A percentile compares a stretch with the other conserved stretches of the same genome.
Evolutionary conservation across 2,113 vertebrate species (phyloP).

Genomic region (Eulacestoma nigropectus): DNA sequence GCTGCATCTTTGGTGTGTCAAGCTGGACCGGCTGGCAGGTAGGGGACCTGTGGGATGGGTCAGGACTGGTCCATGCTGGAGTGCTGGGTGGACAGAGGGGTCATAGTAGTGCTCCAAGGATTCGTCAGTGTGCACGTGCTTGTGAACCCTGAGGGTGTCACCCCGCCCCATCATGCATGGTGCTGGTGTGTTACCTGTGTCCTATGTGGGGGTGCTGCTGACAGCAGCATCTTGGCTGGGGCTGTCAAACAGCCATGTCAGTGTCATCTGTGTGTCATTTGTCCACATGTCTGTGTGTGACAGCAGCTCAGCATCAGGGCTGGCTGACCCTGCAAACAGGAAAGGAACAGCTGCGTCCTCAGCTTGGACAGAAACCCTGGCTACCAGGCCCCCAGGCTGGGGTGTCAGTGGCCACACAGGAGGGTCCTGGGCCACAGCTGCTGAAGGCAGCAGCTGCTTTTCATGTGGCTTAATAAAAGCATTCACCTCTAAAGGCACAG

Average conservation of each 20-base stretch:
- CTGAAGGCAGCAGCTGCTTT: neutral
- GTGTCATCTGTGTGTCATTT: neutral
- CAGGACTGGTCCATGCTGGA: neutral
- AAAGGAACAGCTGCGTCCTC: neutral
- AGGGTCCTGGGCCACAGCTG: neutral
- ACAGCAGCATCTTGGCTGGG: neutral
- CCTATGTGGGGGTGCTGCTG: fast-evolving
- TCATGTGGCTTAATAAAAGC: neutral
- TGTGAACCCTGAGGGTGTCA: neutral
- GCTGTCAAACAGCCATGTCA: neutral
- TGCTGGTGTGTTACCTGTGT: neutral
- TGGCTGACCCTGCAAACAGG: neutral
- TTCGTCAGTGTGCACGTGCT: fast-evolving
- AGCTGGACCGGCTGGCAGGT: neutral
- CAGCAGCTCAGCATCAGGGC: neutral
- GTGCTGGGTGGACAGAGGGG: neutral
- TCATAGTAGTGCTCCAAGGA: fast-evolving
- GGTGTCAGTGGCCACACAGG: neutral
- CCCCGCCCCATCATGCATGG: fast-evolving
- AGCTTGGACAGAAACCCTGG: neutral
- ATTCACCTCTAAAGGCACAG: neutral
- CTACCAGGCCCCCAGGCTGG: neutral
- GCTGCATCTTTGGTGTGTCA: neutral
- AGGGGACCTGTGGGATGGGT: neutral
- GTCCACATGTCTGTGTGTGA: neutral